Percentiles rank a stretch among this genome's conserved stretches.
These are phyloP conservation scores for Arrhopalites spinosus DNA, from an alignment of 2,888 invertebrate genomes.

Conservation along the genomic window DNA sequence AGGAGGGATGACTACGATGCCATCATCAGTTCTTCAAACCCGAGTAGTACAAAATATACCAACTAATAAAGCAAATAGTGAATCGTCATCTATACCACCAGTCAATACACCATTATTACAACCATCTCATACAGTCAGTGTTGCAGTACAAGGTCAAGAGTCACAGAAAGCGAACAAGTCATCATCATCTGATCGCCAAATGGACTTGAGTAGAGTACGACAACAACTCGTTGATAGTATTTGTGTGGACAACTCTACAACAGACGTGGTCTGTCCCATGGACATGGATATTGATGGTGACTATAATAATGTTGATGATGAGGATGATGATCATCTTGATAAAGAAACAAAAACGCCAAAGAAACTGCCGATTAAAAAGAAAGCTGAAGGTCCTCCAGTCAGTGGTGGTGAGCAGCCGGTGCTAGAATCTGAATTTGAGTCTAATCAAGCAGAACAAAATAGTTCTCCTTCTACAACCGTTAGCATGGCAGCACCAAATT, in stretches of 20 bases:
- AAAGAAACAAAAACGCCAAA: background rate
- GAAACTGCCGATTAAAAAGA: background rate
- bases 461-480: conserved; percentile 1
- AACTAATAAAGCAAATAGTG: background rate
- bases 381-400: conserved; percentile 3
- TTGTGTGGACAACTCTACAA: background rate
- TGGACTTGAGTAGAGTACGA: background rate
- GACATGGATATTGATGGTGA: background rate
- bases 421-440: conserved; percentile 26
- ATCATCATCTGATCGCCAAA: background rate
- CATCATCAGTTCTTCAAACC: background rate
- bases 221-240: background rate
- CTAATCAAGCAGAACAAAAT: conserved; percentile 11
- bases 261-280: background rate
- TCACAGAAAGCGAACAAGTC: too few relatives aligned
- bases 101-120: background rate
- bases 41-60: background rate
- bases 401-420: conserved; percentile 9
- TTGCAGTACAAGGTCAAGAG: background rate
- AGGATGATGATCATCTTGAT: background rate
- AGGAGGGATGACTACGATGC: background rate
- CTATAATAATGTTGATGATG: background rate
- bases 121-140: background rate
- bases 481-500: conserved; percentile 32
- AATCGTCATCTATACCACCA: too few relatives aligned